Conservation (phyloP, 2,888 invertebrate genomes). For the Epirrhoe alternata region DNA sequence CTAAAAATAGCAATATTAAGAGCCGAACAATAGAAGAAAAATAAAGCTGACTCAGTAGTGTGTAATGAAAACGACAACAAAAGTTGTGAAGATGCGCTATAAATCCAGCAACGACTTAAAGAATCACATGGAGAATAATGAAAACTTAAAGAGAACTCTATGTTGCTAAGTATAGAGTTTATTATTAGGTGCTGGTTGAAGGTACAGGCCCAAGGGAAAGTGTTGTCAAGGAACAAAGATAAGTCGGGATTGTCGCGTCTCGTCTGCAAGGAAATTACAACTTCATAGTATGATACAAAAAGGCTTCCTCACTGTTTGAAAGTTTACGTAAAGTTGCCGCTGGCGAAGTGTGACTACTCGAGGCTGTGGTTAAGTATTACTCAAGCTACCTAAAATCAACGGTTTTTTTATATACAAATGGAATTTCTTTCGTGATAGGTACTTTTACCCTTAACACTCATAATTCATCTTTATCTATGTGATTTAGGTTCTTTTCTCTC, state of each 20-base stretch:
- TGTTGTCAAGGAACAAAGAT: constrained; percentile 81
- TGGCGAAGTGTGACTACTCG: constrained; percentile 20
- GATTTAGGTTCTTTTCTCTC: too few relatives aligned
- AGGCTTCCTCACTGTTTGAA: constrained; percentile 61
- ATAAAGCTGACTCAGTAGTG: constrained; percentile 62
- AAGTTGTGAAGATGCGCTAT: constrained; percentile 74
- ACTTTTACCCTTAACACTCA: too few relatives aligned
- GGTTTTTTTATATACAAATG: neutral
- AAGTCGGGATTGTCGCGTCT: constrained; percentile 78
- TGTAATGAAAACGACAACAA: constrained; percentile 77
- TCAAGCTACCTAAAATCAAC: neutral
- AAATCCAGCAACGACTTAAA: constrained; percentile 66
- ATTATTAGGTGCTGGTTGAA: constrained; percentile 13
- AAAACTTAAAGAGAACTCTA: constrained; percentile 19
- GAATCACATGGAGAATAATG: constrained; percentile 16
- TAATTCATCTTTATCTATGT: too few relatives aligned
- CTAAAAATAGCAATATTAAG: constrained; percentile 19
- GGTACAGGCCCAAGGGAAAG: constrained; percentile 72
- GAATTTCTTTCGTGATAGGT: too few relatives aligned
- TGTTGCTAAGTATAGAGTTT: constrained; percentile 13
- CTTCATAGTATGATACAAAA: constrained; percentile 66
- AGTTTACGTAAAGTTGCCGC: constrained; percentile 44
- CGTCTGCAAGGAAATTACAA: constrained; percentile 77
- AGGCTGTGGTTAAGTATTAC: constrained; percentile 23
- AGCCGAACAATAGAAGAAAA: constrained; percentile 28